phyloP scores from a whole-genome alignment of 2,113 vertebrate genomes.

The Hylia prasina region DNA sequence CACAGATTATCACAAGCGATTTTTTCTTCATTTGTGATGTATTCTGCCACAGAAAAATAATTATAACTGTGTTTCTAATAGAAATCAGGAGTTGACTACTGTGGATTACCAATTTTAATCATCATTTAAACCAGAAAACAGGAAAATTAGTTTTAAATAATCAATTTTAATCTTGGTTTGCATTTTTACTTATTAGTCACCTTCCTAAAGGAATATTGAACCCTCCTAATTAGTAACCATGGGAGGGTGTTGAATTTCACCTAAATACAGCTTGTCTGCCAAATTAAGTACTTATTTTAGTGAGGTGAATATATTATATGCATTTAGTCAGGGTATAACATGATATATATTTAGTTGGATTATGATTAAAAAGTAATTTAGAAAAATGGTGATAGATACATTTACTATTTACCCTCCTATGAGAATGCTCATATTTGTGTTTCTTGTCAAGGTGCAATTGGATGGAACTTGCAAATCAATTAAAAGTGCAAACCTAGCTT shows the following conservation, averaged over 20 bases:
- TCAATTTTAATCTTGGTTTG: background rate
- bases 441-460: background rate
- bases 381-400: background rate
- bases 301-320: background rate
- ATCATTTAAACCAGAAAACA: background rate
- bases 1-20: background rate
- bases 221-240: background rate
- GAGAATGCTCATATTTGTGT: background rate
- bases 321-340: background rate
- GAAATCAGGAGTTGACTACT: background rate
- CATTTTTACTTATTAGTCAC: background rate
- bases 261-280: background rate
- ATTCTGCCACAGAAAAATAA: background rate
- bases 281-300: background rate
- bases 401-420: background rate
- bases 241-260: background rate
- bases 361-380: background rate
- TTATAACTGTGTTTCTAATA: background rate
- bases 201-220: background rate
- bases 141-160: background rate
- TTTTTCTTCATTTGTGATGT: background rate
- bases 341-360: background rate
- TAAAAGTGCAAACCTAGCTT: background rate
- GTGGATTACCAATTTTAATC: background rate
- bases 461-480: constrained; percentile 18